Percentiles rank a stretch among this genome's conserved stretches.
phyloP scores from a whole-genome alignment of 2,797 vertebrate genomes.

The Oryzias dopingdopingensis region DNA sequence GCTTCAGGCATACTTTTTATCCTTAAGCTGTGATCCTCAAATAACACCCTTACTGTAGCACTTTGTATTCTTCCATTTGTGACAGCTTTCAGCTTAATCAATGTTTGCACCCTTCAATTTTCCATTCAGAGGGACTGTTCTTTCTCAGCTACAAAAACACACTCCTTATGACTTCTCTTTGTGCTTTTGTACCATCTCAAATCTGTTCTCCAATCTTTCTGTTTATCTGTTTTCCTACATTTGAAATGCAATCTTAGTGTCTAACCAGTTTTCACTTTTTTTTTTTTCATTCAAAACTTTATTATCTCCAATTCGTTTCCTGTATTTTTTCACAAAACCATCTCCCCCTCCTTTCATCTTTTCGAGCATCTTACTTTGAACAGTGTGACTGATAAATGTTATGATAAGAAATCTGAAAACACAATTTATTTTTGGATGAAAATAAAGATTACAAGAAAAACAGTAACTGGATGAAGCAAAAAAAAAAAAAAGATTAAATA shows the following conservation, averaged over 20 bases:
- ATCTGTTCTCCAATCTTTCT: conserved; percentile 7
- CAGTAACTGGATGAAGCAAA: not conserved
- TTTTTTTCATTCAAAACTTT: not conserved
- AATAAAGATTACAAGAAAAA: not conserved
- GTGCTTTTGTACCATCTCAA: conserved; percentile 10
- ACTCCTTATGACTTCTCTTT: conserved; percentile 17
- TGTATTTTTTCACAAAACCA: no score
- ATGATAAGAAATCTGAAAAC: no score
- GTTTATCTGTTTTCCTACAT: not conserved
- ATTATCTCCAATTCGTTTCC: not conserved
- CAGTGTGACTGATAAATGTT: no score
- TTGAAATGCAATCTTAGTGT: not conserved
- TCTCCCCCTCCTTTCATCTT: no score
- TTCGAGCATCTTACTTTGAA: no score
- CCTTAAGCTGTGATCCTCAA: conserved; percentile 20
- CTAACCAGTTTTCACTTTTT: not conserved
- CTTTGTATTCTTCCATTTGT: conserved; percentile 22
- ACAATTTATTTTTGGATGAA: no score
- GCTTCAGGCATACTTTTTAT: conserved; percentile 19
- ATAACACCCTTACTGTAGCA: conserved; percentile 16
- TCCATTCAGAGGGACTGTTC: conserved; percentile 32
- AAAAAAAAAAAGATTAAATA: no score
- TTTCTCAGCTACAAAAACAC: conserved; percentile 37
- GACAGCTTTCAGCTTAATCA: conserved; percentile 29
- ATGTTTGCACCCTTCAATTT: conserved; percentile 34